phyloP scores from a whole-genome alignment of 2,888 invertebrate species.

The Trissolcus brochymenae region DNA sequence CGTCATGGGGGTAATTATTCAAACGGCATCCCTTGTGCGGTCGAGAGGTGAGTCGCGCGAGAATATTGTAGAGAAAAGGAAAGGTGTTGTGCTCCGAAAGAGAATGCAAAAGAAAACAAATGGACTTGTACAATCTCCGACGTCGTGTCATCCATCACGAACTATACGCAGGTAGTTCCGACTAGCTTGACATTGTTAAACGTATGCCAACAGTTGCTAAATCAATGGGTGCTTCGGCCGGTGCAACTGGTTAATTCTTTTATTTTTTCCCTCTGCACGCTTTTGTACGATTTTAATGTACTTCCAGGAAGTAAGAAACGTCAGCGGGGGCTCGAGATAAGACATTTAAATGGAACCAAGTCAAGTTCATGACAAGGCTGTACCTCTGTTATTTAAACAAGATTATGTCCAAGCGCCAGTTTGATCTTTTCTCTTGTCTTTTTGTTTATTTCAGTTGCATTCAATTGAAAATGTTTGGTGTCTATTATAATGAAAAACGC shows the following conservation, averaged over 20 bases:
- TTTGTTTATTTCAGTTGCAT: slow-evolving; percentile 28
- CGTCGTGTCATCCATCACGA: slow-evolving; percentile 71
- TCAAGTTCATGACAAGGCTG: slow-evolving; percentile 48
- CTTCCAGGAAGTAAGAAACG: slow-evolving; percentile 38
- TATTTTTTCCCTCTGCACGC: slow-evolving; percentile 4
- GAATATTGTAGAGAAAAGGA: slow-evolving; percentile 58
- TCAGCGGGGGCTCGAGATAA: slow-evolving; percentile 32
- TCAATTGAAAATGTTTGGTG: slow-evolving; percentile 41
- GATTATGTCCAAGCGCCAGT: slow-evolving; percentile 32
- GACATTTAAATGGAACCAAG: slow-evolving; percentile 46
- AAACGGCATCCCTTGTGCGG: slow-evolving; percentile 72
- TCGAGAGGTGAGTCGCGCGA: slow-evolving; percentile 65
- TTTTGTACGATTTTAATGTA: slow-evolving; percentile 19
- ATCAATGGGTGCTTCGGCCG: slow-evolving; percentile 42
- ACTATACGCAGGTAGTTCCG: slow-evolving; percentile 65
- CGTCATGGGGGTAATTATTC: slow-evolving; percentile 75
- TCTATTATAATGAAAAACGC: slow-evolving; percentile 42
- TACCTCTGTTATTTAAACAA: slow-evolving; percentile 17
- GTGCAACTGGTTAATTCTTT: slow-evolving; percentile 13
- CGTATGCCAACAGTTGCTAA: slow-evolving; percentile 60
- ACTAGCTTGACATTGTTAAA: slow-evolving; percentile 67
- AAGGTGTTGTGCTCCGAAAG: neutral
- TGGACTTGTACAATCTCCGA: slow-evolving; percentile 60
- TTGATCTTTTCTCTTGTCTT: neutral
- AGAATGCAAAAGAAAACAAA: slow-evolving; percentile 55